A percentile compares a stretch with the other conserved stretches of the same genome.
These are phyloP conservation scores for Popillia japonica DNA, from an alignment of 1,140 invertebrate species.

Conservation along the genomic window DNA sequence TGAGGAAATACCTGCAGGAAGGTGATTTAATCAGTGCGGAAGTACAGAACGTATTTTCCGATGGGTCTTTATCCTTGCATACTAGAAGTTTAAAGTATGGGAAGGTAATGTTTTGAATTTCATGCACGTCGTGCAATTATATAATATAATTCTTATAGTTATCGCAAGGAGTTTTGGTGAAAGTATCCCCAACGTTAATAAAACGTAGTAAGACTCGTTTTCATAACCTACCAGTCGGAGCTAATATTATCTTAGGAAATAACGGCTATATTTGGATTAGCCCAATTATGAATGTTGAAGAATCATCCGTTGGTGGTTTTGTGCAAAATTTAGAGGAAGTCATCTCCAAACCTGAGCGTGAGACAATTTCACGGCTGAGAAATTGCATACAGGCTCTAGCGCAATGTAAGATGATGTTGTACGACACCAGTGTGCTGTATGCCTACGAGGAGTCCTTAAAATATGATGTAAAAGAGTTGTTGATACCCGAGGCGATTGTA, in stretches of 20 bases:
- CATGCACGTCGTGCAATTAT: no score
- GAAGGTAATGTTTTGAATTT: no score
- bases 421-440: constrained; percentile 90
- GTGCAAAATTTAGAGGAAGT: constrained; percentile 79
- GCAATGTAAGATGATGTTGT: constrained; percentile 86
- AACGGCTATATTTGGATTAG: constrained; percentile 98
- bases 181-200: constrained; percentile 92
- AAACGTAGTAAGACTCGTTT: constrained; percentile 96
- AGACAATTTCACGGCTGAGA: constrained; percentile 84
- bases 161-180: constrained; percentile 87
- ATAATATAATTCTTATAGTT: no score
- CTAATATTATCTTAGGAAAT: constrained; percentile 92
- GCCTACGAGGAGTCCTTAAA: constrained; percentile 91
- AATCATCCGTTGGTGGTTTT: constrained; percentile 80
- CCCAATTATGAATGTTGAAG: constrained; percentile 70
- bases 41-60: constrained; percentile 91
- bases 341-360: constrained; percentile 75
- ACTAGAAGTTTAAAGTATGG: constrained; percentile 98
- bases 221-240: constrained; percentile 90
- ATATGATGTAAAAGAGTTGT: constrained; percentile 80
- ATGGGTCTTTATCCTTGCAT: constrained; percentile 92
- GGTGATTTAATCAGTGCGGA: constrained; percentile 98
- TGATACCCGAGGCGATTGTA: constrained; percentile 82
- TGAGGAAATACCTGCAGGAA: constrained; percentile 94
- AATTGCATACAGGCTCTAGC: constrained; percentile 90